Evolutionary conservation across 2,113 vertebrate species (phyloP), one percentile per base, ranked within the genome.

Genomic region (Himantopus leucocephalus): DNA sequence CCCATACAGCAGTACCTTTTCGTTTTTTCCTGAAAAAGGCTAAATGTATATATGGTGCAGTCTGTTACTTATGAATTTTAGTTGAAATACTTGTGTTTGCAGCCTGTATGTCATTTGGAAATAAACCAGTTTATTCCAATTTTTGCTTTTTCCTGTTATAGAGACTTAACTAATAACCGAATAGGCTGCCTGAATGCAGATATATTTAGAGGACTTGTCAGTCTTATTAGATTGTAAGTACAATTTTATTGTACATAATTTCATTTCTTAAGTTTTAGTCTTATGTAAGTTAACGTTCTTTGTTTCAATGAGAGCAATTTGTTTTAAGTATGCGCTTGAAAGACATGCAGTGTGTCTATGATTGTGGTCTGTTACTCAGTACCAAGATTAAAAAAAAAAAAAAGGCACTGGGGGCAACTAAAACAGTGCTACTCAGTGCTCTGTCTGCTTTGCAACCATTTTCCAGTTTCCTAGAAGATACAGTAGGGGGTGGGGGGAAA

Each of bases 161-260:
- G 99, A 97, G 99, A 99, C 93, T 96, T 99, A 96, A 99, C 99
- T 77, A 99, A 99, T 97, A 99, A 99, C 97, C 98, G 98, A 87
- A 99, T 99, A 90, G 99, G 99, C 93, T 99, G 99, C 96, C 98
- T 99, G 78, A 99, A 99, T 55, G 98, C 98, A 34, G 99, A 99
- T 74, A 98, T 99, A 95, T 99, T 99, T 97, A 99, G 98, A 98
- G 99, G 99, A 96, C 99, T 99, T 74, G 96, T 97, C 90, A 99
- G 97, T 97, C 98, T 99, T 35, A 97, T 98, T 92, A 98, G 98
- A 96, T 96, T 99, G 99, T 99, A 98, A 99, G 99, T 99, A 98
- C 55, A 30, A 64, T 32, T 94, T 78, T 81, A 5, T 37, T 87
- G 32, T 35, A 12, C 32, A 15, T 73, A 45, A 84, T 48, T 84